phyloP scores from a whole-genome alignment of 1,140 invertebrate genomes.

The Aphelenchoides besseyi region DNA sequence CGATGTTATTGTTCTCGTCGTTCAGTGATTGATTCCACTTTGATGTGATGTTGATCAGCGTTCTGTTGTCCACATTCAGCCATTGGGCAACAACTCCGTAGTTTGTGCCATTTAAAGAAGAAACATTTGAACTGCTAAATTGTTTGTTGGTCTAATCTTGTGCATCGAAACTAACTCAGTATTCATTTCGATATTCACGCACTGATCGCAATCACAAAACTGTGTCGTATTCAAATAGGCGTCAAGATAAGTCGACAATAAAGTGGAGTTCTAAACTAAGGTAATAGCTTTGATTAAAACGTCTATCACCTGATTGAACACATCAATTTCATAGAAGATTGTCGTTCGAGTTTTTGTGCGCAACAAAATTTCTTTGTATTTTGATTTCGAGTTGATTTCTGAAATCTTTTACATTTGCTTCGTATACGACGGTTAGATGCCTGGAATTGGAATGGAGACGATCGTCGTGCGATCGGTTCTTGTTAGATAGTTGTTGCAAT shows the following conservation, averaged over 20 bases:
- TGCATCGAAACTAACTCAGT: too few species aligned
- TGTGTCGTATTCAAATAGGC: slow-evolving; percentile 3
- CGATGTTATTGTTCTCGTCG: slow-evolving; percentile 8
- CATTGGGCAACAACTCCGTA: not conserved
- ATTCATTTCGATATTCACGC: not conserved
- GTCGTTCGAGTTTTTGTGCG: not conserved
- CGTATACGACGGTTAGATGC: too few species aligned
- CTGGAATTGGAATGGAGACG: not conserved
- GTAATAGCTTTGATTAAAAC: not conserved
- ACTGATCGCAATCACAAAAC: not conserved
- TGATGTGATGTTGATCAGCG: not conserved
- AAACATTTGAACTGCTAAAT: too few species aligned
- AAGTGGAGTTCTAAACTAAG: not conserved
- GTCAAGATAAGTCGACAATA: not conserved
- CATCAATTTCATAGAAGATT: slow-evolving; percentile 4
- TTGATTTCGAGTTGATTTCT: slow-evolving; percentile 1
- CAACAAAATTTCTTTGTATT: not conserved
- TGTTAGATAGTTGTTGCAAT: not conserved
- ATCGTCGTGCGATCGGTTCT: not conserved
- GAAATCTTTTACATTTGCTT: too few species aligned
- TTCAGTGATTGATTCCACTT: not conserved
- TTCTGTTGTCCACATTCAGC: not conserved
- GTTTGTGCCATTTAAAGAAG: not conserved
- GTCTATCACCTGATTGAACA: not conserved
- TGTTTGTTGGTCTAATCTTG: too few species aligned